phyloP scores from a whole-genome alignment of 2,797 vertebrate genomes.

The Clarias pachynema region DNA sequence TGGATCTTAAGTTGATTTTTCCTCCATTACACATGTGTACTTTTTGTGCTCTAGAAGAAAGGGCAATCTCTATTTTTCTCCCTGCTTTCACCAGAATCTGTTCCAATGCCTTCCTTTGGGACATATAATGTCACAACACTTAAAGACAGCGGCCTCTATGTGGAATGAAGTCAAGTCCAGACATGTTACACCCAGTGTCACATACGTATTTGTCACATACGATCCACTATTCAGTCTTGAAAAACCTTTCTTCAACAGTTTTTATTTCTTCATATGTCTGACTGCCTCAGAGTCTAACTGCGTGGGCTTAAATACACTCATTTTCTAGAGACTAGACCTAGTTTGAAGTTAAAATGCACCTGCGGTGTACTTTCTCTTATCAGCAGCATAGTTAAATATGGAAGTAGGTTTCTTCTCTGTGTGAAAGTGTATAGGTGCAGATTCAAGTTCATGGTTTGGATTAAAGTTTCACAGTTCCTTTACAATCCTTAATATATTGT shows the following conservation, averaged over 20 bases:
- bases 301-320: background rate
- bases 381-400: slow-evolving; percentile 1
- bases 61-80: background rate
- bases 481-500: background rate
- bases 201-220: background rate
- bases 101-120: background rate
- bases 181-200: slow-evolving; percentile 14
- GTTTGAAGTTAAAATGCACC: slow-evolving; percentile 6
- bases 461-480: background rate
- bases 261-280: background rate
- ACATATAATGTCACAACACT: background rate
- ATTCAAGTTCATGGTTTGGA: background rate
- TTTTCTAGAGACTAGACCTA: slow-evolving; percentile 17
- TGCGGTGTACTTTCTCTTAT: background rate
- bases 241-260: background rate
- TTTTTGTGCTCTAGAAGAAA: background rate
- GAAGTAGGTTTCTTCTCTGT: slow-evolving; percentile 1
- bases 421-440: background rate
- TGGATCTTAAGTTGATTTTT: background rate
- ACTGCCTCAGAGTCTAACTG: background rate
- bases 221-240: background rate
- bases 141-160: background rate
- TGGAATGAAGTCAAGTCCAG: slow-evolving; percentile 24
- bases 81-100: background rate
- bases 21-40: background rate